These are phyloP conservation scores for Sericinus montela DNA, from an alignment of 2,888 invertebrate genomes.

Conservation along the genomic window DNA sequence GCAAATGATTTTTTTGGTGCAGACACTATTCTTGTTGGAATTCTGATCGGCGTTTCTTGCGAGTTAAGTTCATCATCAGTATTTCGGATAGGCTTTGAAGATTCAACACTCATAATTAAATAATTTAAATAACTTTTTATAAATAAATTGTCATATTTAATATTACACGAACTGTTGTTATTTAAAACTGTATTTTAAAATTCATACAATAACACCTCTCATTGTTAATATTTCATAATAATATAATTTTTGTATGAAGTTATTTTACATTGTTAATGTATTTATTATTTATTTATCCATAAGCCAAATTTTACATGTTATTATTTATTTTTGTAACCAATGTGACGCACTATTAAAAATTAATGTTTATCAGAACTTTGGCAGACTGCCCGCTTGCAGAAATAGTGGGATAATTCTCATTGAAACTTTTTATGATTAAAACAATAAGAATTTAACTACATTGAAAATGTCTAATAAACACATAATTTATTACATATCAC, in stretches of 20 bases:
- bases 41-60: slow-evolving; percentile 35
- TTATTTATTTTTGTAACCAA: slow-evolving; percentile 12
- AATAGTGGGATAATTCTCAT: slow-evolving; percentile 63
- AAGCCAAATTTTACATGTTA: no score
- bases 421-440: slow-evolving; percentile 35
- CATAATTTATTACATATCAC: not conserved
- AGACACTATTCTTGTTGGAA: slow-evolving; percentile 32
- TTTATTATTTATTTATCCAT: no score
- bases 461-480: not conserved
- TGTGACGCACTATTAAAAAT: slow-evolving; percentile 25
- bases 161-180: no score
- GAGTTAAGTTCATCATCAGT: slow-evolving; percentile 35
- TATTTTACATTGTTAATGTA: no score
- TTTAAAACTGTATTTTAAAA: no score
- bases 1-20: slow-evolving; percentile 53
- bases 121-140: not conserved
- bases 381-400: slow-evolving; percentile 61
- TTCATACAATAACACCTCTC: no score
- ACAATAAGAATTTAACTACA: slow-evolving; percentile 1
- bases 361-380: slow-evolving; percentile 40
- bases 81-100: slow-evolving; percentile 37
- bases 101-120: slow-evolving; percentile 38
- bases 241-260: no score
- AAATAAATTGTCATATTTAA: no score
- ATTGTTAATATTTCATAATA: no score